Base-by-base conservation (phyloP, 2,888 invertebrate species). In the Leptinotarsa haldemani region DNA sequence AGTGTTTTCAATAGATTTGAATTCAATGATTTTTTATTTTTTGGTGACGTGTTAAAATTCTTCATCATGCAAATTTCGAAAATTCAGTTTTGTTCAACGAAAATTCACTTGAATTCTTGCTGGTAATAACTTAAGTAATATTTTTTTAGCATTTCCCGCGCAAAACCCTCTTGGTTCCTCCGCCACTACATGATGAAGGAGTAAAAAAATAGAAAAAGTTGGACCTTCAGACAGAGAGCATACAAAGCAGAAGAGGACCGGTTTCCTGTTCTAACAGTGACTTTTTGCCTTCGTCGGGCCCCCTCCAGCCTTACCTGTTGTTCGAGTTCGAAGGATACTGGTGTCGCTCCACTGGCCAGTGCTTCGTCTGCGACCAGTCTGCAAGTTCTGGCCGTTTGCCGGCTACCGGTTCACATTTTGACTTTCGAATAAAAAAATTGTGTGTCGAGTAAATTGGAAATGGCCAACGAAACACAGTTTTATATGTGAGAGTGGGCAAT, bases 311-410 rank as follows among this genome's bases (percentile, higher is more conserved):
- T 63, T 74, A 73, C 74, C 77, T 74, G 77, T 73, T 65, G 75
- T 63, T 48, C 63, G 69, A 71, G 64, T 50, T 65, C 66, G 70
- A 64, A 70, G 70, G 75, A 74, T 77, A 77, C 77, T 58, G 61
- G 61, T 30, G 61, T 61, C 40, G n/a, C 74, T 77, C 73, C 50
- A 22, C 73, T 48, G 73, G 74, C 53, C 75, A 76, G 75, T 77
- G 66, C 74, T 67, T 73, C 72, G 77, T 74, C 75, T 74, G 61
- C 70, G 58, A 56, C 70, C 77, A 74, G 73, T 75, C 75, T 77
- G 75, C 71, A 65, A 71, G 74, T 71, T 70, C 52, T 66, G 52
- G 52, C 46, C 53, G 53, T 52, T 67, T 47, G 66, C 50, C 66
- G 53, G 53, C 53, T 67, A 67, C 67, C 67, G 67, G 67, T 53